Evolutionary conservation across 1,140 invertebrate genomes (phyloP).

Genomic region (Eufriesea mexicana): DNA sequence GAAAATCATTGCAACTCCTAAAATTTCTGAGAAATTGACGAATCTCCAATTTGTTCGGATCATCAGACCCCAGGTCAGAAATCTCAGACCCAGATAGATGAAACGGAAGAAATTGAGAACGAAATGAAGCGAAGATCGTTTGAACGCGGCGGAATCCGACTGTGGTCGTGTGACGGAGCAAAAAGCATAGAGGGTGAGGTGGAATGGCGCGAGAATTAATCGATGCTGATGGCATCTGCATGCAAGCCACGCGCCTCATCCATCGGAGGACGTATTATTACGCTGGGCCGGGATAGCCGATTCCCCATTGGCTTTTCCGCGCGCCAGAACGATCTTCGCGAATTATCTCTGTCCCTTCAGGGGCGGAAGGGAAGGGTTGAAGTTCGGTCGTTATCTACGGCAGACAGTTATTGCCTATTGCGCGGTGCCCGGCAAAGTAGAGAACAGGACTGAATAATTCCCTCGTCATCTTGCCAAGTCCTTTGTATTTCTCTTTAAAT

Average conservation of each 20-base stretch:
- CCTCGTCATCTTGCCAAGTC: conserved; percentile 50
- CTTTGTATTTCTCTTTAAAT: conserved; percentile 50
- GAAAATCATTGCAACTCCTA: no score
- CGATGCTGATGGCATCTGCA: conserved; percentile 21
- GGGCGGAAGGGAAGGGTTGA: not conserved
- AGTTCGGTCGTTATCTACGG: conserved; percentile 47
- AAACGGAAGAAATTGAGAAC: not conserved
- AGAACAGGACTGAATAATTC: conserved; percentile 47
- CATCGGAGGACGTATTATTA: conserved; percentile 42
- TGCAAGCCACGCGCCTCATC: conserved; percentile 36
- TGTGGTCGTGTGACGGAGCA: not conserved
- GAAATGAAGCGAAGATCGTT: not conserved
- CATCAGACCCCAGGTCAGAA: no score
- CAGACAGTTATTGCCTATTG: conserved; percentile 52
- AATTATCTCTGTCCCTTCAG: conserved; percentile 44
- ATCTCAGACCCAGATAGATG: not conserved
- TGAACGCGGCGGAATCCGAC: not conserved
- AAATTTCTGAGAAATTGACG: no score
- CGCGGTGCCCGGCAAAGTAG: conserved; percentile 32
- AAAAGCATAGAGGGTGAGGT: not conserved
- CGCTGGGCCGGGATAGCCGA: not conserved
- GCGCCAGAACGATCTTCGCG: conserved; percentile 34
- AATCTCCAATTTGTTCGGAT: no score
- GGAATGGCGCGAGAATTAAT: conserved; percentile 27
- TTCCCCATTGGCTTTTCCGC: conserved; percentile 16